phyloP scores from a whole-genome alignment of 2,888 invertebrate genomes.

The Eledone cirrhosa region DNA sequence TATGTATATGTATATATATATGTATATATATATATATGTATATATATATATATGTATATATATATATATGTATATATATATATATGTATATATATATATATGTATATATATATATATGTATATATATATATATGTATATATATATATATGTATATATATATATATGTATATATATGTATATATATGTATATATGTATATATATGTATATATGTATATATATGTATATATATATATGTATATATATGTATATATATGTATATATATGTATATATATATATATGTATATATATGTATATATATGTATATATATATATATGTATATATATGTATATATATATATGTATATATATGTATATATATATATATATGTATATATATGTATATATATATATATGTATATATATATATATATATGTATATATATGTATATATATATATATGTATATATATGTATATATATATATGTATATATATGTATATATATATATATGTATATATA shows the following conservation, averaged over 20 bases:
- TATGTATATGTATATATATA: neutral
- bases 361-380: neutral
- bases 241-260: neutral
- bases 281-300: too few relatives aligned
- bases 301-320: too few relatives aligned
- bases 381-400: neutral
- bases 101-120: too few relatives aligned
- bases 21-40: neutral
- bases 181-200: neutral
- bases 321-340: neutral
- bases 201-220: neutral
- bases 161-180: too few relatives aligned
- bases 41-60: too few relatives aligned
- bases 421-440: neutral
- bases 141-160: neutral
- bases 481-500: too few relatives aligned
- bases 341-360: neutral
- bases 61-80: too few relatives aligned
- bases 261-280: too few relatives aligned
- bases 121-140: conserved; percentile 16
- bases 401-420: conserved; percentile 1
- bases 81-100: too few relatives aligned
- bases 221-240: neutral
- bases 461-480: too few relatives aligned
- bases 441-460: too few relatives aligned